Percentiles rank a stretch among this genome's conserved stretches.
These are phyloP conservation scores for Stramonita haemastoma DNA, from an alignment of 2,888 invertebrate species.

Conservation along the genomic window DNA sequence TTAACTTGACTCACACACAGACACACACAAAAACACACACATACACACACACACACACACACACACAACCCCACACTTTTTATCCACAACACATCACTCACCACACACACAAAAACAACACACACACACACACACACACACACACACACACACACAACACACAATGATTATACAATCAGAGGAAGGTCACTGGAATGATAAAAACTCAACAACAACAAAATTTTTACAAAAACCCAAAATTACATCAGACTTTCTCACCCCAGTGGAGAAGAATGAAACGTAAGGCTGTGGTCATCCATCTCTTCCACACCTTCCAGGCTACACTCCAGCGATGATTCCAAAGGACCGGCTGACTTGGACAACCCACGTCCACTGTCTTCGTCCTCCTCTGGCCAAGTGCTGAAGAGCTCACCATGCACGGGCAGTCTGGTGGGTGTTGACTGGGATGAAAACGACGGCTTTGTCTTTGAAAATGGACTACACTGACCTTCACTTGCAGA, in stretches of 20 bases:
- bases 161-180: background rate
- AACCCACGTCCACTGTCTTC: background rate
- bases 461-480: background rate
- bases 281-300: background rate
- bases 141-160: background rate
- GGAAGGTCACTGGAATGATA: background rate
- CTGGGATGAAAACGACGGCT: background rate
- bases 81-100: too few species aligned
- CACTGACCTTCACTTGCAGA: background rate
- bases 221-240: background rate
- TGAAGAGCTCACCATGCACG: background rate
- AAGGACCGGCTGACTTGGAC: background rate
- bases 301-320: background rate
- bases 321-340: background rate
- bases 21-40: background rate
- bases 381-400: background rate
- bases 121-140: background rate
- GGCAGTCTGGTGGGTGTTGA: background rate
- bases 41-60: slow-evolving; percentile 11
- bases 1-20: background rate
- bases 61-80: background rate
- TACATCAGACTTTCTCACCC: background rate
- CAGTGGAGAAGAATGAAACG: background rate
- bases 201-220: too few species aligned
- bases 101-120: background rate